Percentiles rank a stretch among this genome's conserved stretches.
phyloP scores from a whole-genome alignment of 2,797 vertebrate species.

The Rhodeus uyekii region DNA sequence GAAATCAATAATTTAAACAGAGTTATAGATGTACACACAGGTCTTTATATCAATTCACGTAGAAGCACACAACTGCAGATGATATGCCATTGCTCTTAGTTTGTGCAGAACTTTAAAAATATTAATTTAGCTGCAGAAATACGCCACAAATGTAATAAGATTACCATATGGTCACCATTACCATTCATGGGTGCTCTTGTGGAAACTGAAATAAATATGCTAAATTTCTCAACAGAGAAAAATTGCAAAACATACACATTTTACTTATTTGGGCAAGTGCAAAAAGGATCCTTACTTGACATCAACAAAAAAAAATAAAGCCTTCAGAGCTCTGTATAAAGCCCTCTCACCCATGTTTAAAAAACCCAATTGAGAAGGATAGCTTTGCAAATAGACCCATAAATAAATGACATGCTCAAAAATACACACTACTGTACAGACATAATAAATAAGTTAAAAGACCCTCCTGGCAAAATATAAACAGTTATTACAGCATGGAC shows the following conservation, averaged over 20 bases:
- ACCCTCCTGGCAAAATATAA: constrained; percentile 54
- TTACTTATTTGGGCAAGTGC: neutral
- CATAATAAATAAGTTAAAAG: constrained; percentile 65
- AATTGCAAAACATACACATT: neutral
- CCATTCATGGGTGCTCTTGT: constrained; percentile 10
- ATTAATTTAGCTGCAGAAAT: constrained; percentile 23
- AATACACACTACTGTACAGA: constrained; percentile 62
- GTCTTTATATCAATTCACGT: neutral
- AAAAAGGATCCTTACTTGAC: neutral
- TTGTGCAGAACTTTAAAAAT: constrained; percentile 1
- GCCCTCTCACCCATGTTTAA: neutral
- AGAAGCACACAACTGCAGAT: neutral
- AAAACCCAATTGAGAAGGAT: constrained; percentile 48
- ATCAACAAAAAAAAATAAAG: constrained; percentile 15
- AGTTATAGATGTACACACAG: constrained; percentile 1
- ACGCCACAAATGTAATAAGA: neutral
- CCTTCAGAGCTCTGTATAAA: neutral
- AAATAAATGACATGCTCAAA: constrained; percentile 69
- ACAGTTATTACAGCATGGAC: constrained; percentile 53
- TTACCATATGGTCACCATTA: neutral
- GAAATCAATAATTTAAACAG: constrained; percentile 19
- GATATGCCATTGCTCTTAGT: neutral
- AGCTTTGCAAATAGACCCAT: constrained; percentile 65
- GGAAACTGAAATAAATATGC: constrained; percentile 21
- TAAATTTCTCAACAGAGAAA: neutral